A percentile compares a stretch with the other conserved stretches of the same genome.
These are phyloP conservation scores for Mechanitis mazaeus DNA, from an alignment of 2,888 invertebrate genomes.

Conservation along the genomic window DNA sequence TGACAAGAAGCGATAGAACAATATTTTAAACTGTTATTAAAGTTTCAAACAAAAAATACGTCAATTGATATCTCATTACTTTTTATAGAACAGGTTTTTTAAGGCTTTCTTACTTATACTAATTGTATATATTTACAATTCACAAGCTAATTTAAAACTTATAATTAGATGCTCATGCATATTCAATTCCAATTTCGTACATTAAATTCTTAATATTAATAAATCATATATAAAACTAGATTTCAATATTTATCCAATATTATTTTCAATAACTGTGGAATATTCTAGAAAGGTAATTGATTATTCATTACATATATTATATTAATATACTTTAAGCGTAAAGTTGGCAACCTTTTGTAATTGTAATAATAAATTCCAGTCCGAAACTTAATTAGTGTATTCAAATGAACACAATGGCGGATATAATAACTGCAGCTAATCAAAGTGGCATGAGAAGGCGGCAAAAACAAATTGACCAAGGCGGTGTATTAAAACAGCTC, in stretches of 20 bases:
- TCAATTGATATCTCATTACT: conserved; percentile 2
- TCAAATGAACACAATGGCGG: conserved; percentile 10
- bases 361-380: not conserved
- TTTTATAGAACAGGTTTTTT: conserved; percentile 1
- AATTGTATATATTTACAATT: conserved; percentile 1
- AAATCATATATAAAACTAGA: too few species aligned
- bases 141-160: not conserved
- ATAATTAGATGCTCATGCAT: not conserved
- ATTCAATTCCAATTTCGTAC: too few species aligned
- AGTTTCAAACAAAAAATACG: not conserved
- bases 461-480: conserved; percentile 27
- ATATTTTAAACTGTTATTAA: not conserved
- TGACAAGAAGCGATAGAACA: not conserved
- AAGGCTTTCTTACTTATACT: conserved; percentile 1
- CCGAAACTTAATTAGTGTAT: conserved; percentile 10
- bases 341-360: not conserved
- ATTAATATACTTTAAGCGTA: not conserved
- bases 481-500: conserved; percentile 22
- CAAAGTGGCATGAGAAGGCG: conserved; percentile 16
- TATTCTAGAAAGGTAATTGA: too few species aligned
- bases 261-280: too few species aligned
- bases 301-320: too few species aligned
- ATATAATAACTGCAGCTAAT: conserved; percentile 13
- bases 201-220: too few species aligned
- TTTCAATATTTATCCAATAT: too few species aligned